These are phyloP conservation scores for Diplazon laetatorius DNA, from an alignment of 2,888 invertebrate genomes.

Conservation along the genomic window DNA sequence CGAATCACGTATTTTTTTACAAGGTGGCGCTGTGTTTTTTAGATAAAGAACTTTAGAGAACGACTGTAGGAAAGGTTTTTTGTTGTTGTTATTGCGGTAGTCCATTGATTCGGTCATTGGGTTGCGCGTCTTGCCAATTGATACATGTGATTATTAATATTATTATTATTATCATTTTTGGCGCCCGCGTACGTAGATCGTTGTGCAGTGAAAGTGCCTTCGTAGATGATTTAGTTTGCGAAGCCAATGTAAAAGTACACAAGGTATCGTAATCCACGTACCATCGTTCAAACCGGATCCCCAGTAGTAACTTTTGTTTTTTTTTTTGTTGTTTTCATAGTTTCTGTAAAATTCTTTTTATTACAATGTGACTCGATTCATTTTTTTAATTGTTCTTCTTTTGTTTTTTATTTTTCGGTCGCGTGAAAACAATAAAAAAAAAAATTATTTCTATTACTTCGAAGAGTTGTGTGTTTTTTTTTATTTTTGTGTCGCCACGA, in stretches of 20 bases:
- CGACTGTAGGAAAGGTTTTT: constrained; percentile 1
- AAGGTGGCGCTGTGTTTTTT: constrained; percentile 68
- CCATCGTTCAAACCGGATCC: background rate
- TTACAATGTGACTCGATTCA: background rate
- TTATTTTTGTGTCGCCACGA: constrained; percentile 17
- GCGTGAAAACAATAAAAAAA: too few species aligned
- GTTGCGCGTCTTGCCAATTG: constrained; percentile 73
- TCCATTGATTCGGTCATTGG: constrained; percentile 74
- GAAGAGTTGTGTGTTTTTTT: too few species aligned
- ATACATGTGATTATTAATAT: constrained; percentile 73
- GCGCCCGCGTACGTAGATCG: constrained; percentile 46
- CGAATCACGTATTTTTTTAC: constrained; percentile 60
- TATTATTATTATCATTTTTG: background rate
- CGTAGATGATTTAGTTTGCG: constrained; percentile 61
- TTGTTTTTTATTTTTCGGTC: too few species aligned
- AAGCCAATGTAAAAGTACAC: constrained; percentile 65
- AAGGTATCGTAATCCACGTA: constrained; percentile 62
- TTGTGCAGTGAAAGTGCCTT: constrained; percentile 69
- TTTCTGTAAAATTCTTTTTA: background rate
- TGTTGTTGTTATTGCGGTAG: constrained; percentile 66
- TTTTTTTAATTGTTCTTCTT: background rate
- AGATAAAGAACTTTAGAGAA: constrained; percentile 60
- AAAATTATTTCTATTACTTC: too few species aligned
- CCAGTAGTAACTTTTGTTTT: background rate
- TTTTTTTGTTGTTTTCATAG: background rate